A percentile compares a stretch with the other conserved stretches of the same genome.
These are phyloP conservation scores for Halcyon malimbica DNA, from an alignment of 2,113 vertebrate species.

Conservation along the genomic window DNA sequence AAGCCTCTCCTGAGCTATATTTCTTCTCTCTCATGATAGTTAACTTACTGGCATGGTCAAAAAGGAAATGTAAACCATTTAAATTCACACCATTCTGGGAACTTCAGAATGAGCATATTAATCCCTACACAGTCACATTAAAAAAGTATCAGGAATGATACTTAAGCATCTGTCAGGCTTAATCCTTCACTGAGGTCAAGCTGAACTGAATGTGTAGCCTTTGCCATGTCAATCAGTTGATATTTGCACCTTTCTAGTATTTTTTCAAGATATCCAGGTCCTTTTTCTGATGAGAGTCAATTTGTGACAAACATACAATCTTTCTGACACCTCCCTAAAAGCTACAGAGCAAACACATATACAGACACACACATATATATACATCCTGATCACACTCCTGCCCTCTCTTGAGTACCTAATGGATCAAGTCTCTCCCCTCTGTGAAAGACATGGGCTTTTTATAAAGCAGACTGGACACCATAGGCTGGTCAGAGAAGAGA, in stretches of 20 bases:
- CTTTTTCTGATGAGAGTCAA: not conserved
- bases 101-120: not conserved
- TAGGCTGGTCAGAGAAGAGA: not conserved
- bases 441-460: not conserved
- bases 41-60: not conserved
- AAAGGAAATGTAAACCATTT: conserved; percentile 1
- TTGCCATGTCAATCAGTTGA: not conserved
- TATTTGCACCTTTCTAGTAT: not conserved
- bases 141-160: not conserved
- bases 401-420: not conserved
- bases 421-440: not conserved
- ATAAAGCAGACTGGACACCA: not conserved
- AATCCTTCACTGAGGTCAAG: not conserved
- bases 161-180: not conserved
- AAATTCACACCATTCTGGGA: not conserved
- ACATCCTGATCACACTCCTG: not conserved
- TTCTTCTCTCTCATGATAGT: not conserved
- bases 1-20: not conserved
- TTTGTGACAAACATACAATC: not conserved
- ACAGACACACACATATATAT: not conserved
- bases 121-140: not conserved
- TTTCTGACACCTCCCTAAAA: not conserved
- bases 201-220: not conserved
- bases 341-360: not conserved
- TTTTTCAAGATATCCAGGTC: not conserved